Evolutionary conservation across 2,888 invertebrate species (phyloP), one percentile per base, ranked within the genome.

Genomic region (Caprella mutica): DNA sequence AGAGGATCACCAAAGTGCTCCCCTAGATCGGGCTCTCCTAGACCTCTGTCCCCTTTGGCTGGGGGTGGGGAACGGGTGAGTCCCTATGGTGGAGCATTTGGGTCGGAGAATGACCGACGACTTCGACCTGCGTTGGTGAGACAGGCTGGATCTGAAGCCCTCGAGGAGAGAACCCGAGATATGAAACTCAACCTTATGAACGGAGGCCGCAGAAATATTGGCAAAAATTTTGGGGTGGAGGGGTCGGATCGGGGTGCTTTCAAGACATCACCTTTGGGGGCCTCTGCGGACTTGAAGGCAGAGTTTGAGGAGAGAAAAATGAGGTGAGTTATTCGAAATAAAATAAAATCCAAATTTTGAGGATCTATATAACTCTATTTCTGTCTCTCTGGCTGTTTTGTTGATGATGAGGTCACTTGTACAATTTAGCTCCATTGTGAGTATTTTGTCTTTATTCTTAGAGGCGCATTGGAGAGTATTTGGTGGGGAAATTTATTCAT

Each of bases 31-130:
- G 46, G 33, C 9, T 55, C 55, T 14, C 55, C 55, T 1, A 30
- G 55, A 23, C 52, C 61, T 14, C 43, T 42, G 24, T 61, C 61
- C 3, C 61, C 61, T 19, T 38, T 56, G 48, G 53, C 55, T 23
- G 52, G 53, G 19, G 27, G 40, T 12, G 59, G 56, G 12, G 52
- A 55, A 19, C 51, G 58, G 26, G 42, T 43, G 21, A 30, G 19
- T 39, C 51, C 21, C 51, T 52, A 30, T 39, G 55, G 61, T 9
- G 43, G 50, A 3, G 55, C 50, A n/a, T n/a, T n/a, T n/a, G n/a
- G n/a, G n/a, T n/a, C n/a, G n/a, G 43, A 53, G 9, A 46, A 43
- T 29, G 55, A 52, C 24, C 35, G 43, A 6, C 52, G 43, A 23
- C 43, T 52, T 26, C 44, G 52, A 21, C 46, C 52, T 14, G 39